Evolutionary conservation across 2,113 vertebrate genomes (phyloP), one percentile per base, ranked within the genome.

Genomic region (Chionis minor): DNA sequence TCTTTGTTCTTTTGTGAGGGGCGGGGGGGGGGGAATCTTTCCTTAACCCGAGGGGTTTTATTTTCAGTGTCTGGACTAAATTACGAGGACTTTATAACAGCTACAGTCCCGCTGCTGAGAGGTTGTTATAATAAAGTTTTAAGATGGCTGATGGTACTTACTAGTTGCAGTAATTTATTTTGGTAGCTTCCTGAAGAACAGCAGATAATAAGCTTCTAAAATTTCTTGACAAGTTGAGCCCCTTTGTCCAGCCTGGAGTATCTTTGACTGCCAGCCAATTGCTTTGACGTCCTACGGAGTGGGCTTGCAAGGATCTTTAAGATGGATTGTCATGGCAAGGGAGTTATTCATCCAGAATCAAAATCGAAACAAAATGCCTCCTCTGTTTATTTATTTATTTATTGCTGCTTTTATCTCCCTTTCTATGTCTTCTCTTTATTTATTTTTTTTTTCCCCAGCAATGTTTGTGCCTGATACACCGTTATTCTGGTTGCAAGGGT

Each of bases 251-350:
- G 0, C 45, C 24, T 49, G 55, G 22, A 10, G 1, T 47, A 1
- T 47, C 26, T 45, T 14, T 81, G 55, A 3, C 56, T 75, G 67
- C 35, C 75, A 67, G 72, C 42, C n/a, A 2, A 15, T 56, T 54
- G 19, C 45, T 67, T 32, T n/a, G 35, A 6, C 23, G 52, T 84
- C 79, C 44, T 44, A 10, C 0, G 0, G 19, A 1, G 9, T 8
- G 30, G 33, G 6, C 9, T 91, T 51, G 55, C 26, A 33, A 58
- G 55, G 42, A 28, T 10, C 52, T 59, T 55, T 9, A 22, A 45
- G 80, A 24, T 80, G 10, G 18, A 4, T 26, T 42, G 6, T 65
- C 10, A 2, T 33, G 70, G 66, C 27, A 45, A 66, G 24, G 24
- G n/a, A 63, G 15, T 61, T 58, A 44, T 8, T 89, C 38, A n/a